Percentiles rank a stretch among this genome's conserved stretches.
phyloP scores from a whole-genome alignment of 2,797 vertebrate species.

The Heliangelus exortis region DNA sequence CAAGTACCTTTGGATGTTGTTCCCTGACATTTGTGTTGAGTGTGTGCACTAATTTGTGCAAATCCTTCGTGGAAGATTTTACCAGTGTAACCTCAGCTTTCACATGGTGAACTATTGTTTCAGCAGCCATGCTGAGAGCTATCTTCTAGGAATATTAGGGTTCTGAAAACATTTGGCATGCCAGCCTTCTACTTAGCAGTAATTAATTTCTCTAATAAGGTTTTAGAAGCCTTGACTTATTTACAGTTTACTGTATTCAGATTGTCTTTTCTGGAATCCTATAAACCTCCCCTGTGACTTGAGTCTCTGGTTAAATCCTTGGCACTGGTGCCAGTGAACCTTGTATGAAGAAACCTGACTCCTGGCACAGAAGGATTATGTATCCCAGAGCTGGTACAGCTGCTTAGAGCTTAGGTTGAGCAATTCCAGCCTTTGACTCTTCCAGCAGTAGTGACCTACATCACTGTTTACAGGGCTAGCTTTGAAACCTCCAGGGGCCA shows the following conservation, averaged over 20 bases:
- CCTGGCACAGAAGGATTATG: constrained; percentile 8
- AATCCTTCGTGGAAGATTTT: neutral
- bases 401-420: neutral
- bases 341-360: constrained; percentile 30
- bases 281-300: neutral
- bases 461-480: neutral
- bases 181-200: neutral
- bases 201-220: constrained; percentile 28
- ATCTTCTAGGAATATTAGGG: neutral
- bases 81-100: neutral
- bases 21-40: neutral
- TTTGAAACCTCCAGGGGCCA: neutral
- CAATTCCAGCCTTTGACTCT: neutral
- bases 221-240: constrained; percentile 25
- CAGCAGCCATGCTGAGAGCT: neutral
- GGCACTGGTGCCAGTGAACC: neutral
- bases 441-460: neutral
- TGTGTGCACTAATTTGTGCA: neutral
- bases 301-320: constrained; percentile 47
- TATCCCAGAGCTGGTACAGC: neutral
- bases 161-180: neutral
- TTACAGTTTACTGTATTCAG: constrained; percentile 18
- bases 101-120: neutral
- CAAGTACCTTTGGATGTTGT: neutral
- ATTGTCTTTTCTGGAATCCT: constrained; percentile 11